A percentile compares a stretch with the other conserved stretches of the same genome.
Evolutionary conservation across 2,888 invertebrate genomes (phyloP).

Genomic region (Eutolmus rufibarbis): DNA sequence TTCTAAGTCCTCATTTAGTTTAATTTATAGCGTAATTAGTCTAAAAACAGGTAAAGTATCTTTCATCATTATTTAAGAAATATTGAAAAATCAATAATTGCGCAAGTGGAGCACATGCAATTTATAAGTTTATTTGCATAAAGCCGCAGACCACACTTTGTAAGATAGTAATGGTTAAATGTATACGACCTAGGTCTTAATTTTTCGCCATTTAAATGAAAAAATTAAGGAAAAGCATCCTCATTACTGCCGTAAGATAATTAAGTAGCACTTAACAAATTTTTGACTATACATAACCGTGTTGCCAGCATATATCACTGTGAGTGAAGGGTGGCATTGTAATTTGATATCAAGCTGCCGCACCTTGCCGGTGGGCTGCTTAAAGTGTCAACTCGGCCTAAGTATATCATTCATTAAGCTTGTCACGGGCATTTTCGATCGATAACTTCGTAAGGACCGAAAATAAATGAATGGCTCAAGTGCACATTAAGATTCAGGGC

Average conservation of each 20-base stretch:
- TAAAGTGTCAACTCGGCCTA: neutral
- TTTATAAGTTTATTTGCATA: neutral
- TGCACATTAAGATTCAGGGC: constrained; percentile 24
- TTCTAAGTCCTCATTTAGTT: neutral
- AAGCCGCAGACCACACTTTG: neutral
- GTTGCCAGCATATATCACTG: neutral
- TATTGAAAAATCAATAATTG: neutral
- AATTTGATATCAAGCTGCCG: constrained; percentile 1
- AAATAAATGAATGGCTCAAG: constrained; percentile 12
- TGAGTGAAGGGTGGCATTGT: neutral
- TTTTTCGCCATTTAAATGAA: neutral
- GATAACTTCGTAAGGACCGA: neutral
- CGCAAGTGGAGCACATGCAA: neutral
- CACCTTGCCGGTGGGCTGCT: neutral
- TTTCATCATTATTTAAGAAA: neutral
- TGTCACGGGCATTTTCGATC: constrained; percentile 8
- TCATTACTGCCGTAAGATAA: neutral
- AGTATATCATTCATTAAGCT: neutral
- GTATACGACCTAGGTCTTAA: neutral
- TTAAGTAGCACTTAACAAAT: neutral
- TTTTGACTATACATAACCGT: neutral
- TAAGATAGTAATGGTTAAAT: neutral
- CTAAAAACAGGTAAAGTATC: neutral
- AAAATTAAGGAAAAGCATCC: neutral
- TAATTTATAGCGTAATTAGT: neutral